Percentiles rank a stretch among this genome's conserved stretches.
These are phyloP conservation scores for Climacteris rufus DNA, from an alignment of 2,113 vertebrate species.

Conservation along the genomic window DNA sequence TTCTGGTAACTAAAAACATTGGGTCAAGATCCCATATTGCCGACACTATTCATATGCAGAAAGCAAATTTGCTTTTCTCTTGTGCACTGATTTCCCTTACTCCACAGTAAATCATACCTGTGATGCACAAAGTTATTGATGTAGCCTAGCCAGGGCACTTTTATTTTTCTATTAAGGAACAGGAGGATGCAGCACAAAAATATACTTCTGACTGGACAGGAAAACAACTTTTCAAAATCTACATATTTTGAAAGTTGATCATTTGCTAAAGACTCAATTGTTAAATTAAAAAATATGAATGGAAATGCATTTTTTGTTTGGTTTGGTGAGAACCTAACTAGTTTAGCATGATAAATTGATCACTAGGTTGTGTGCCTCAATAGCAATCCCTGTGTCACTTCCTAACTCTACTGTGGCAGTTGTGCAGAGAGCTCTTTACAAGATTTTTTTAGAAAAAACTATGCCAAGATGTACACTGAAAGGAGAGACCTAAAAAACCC, in stretches of 20 bases:
- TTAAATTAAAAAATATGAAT: not conserved
- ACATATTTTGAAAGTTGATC: not conserved
- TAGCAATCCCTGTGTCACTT: not conserved
- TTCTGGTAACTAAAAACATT: slow-evolving; percentile 3
- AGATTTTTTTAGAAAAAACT: not conserved
- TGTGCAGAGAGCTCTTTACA: not conserved
- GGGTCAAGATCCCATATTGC: not conserved
- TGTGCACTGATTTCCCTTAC: not conserved
- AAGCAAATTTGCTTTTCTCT: not conserved
- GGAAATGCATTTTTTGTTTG: not conserved
- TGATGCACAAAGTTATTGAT: not conserved
- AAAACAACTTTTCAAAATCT: not conserved
- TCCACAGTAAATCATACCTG: not conserved
- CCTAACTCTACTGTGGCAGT: not conserved
- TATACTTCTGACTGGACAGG: not conserved
- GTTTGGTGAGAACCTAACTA: not conserved
- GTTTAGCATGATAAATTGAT: not conserved
- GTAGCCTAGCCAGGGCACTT: not conserved
- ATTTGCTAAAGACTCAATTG: not conserved
- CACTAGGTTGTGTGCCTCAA: not conserved
- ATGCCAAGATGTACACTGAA: not conserved
- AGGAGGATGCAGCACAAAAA: not conserved
- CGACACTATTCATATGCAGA: not conserved
- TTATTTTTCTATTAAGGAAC: not conserved
- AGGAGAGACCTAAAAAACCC: not conserved